Base-by-base conservation (phyloP, 2,888 invertebrate species). In the Melinaea marsaeus region DNA sequence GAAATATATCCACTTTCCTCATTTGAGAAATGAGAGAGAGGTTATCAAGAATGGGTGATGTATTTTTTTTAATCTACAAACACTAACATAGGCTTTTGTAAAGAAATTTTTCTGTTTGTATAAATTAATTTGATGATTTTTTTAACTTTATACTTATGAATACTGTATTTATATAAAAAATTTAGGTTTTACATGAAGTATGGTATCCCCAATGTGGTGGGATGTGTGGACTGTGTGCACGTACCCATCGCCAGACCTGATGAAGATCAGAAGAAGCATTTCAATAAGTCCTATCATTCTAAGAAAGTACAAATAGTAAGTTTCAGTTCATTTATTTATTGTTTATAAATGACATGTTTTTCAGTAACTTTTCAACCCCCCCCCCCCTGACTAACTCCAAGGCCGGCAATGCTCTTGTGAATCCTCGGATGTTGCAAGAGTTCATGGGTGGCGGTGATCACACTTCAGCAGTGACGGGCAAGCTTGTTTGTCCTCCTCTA, bases 221-320 rank as follows among this genome's bases (percentile, higher is more conserved):
- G 89, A 0, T 85, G 86, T 57, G 77, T 90, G 47, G 89, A 90
- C 58, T 90, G 89, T 69, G 86, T 85, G 0, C 89, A 90, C 47
- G 86, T 90, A 34, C 90, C 90, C 0, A 86, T 90, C 62, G 80
- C 87, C 4, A 75, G 83, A 1, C 90, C 89, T 0, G 86, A 88
- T 2, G 85, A 86, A 4, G 86, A 89, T 67, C 86, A 84, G 65
- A 89, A 89, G 75, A 78, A 75, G 57, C 88, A 89, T 67, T 89
- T 87, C 72, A 90, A 90, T 66, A 89, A 89, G 69, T 89, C 89
- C 2, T 89, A 84, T 55, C 90, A 90, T 72, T 89, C 89, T 22
- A 88, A 89, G 71, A 90, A 90, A 74, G 90, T 83, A 2, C 89
- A 90, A 68, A 79, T 90, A 75, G 89, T 90, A 67, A 86, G 90